phyloP scores from a whole-genome alignment of 2,888 invertebrate genomes.

The Dynastes hyllus region DNA sequence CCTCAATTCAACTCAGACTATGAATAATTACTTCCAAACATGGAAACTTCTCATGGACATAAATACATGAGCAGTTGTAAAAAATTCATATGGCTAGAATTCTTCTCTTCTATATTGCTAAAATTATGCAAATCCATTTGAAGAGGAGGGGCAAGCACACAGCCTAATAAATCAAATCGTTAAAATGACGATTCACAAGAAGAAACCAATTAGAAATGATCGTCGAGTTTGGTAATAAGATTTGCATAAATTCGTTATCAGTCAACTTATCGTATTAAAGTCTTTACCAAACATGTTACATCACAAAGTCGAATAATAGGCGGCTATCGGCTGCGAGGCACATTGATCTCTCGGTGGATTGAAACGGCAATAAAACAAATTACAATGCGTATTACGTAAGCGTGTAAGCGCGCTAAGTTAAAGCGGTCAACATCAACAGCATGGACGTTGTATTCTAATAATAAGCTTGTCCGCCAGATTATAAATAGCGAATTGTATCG shows the following conservation, averaged over 20 bases:
- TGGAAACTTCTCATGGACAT: constrained; percentile 1
- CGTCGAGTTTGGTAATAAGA: neutral
- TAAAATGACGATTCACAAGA: neutral
- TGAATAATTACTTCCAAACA: constrained; percentile 18
- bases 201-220: constrained; percentile 2
- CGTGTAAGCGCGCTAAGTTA: neutral
- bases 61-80: neutral
- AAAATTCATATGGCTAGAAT: neutral
- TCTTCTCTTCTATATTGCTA: neutral
- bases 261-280: neutral
- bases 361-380: constrained; percentile 17
- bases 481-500: constrained; percentile 19
- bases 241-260: constrained; percentile 35
- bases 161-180: constrained; percentile 9
- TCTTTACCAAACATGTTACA: constrained; percentile 4
- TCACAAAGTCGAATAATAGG: constrained; percentile 13
- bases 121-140: constrained; percentile 13
- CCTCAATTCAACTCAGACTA: neutral
- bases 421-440: constrained; percentile 2
- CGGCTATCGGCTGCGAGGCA: neutral
- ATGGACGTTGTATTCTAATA: constrained; percentile 15
- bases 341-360: constrained; percentile 18
- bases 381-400: constrained; percentile 28
- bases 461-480: constrained; percentile 15
- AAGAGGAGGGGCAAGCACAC: neutral